Conservation (phyloP, 2,113 vertebrate genomes). For the Cnemophilus loriae region DNA sequence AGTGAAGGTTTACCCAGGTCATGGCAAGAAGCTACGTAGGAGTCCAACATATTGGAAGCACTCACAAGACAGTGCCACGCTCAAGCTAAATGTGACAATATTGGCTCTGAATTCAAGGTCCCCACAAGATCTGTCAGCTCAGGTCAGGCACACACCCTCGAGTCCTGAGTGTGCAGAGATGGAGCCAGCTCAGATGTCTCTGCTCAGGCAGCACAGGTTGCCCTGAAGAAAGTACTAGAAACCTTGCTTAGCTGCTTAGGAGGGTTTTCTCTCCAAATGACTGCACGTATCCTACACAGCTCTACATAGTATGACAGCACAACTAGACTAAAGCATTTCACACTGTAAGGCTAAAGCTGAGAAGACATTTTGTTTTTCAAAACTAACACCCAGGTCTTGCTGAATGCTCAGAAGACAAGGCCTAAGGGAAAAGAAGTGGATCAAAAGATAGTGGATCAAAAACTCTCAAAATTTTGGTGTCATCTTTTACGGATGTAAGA, state of each 20-base stretch:
- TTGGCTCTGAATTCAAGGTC: neutral
- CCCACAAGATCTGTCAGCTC: neutral
- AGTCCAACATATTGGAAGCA: neutral
- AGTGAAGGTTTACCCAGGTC: neutral
- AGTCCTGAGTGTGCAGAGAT: fast-evolving
- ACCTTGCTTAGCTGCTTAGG: neutral
- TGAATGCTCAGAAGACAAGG: neutral
- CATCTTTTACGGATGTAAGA: neutral
- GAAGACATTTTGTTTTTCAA: neutral
- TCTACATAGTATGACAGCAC: neutral
- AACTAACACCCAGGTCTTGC: neutral
- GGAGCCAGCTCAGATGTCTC: neutral
- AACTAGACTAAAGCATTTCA: neutral
- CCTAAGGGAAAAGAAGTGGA: no score
- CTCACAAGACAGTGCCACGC: neutral
- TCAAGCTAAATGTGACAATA: neutral
- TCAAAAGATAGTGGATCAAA: neutral
- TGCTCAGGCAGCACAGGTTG: neutral
- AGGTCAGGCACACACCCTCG: fast-evolving
- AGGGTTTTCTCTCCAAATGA: neutral
- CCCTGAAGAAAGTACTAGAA: neutral
- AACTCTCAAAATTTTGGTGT: neutral
- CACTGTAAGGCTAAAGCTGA: neutral
- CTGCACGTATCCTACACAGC: fast-evolving
- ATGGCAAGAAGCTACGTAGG: neutral